Evolutionary conservation across 2,888 invertebrate genomes (phyloP).

Genomic region (Achlya flavicornis): DNA sequence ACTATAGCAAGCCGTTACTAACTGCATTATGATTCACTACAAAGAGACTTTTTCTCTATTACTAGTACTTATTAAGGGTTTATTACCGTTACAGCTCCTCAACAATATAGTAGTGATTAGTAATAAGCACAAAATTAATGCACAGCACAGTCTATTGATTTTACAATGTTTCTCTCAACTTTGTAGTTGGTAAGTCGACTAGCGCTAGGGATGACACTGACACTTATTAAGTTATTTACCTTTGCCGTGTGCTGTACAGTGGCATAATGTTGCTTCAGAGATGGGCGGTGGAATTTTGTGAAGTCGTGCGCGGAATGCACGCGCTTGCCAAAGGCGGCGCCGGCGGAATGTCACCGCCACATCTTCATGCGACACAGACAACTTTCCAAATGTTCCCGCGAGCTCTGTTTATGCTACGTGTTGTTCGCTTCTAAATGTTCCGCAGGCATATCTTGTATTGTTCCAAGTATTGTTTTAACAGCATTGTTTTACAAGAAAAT

Average conservation of each 20-base stretch:
- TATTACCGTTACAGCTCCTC: not conserved
- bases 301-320: conserved; percentile 66
- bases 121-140: no score
- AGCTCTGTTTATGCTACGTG: conserved; percentile 14
- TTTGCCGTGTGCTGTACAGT: conserved; percentile 42
- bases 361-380: conserved; percentile 70
- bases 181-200: conserved; percentile 13
- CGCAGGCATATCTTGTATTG: conserved; percentile 13
- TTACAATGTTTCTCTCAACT: conserved; percentile 8
- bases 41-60: not conserved
- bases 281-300: conserved; percentile 57
- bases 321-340: conserved; percentile 58
- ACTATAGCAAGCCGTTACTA: not conserved
- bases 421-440: conserved; percentile 14
- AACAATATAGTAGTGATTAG: not conserved
- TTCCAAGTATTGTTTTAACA: conserved; percentile 10
- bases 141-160: conserved; percentile 2
- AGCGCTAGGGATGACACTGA: conserved; percentile 34
- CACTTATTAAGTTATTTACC: conserved; percentile 69
- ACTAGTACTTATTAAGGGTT: not conserved
- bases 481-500: not conserved
- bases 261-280: conserved; percentile 37
- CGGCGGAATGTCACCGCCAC: conserved; percentile 68
- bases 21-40: no score
- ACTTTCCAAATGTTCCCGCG: conserved; percentile 56